Conservation (phyloP, 2,797 vertebrate genomes). For the Lerista edwardsae region DNA sequence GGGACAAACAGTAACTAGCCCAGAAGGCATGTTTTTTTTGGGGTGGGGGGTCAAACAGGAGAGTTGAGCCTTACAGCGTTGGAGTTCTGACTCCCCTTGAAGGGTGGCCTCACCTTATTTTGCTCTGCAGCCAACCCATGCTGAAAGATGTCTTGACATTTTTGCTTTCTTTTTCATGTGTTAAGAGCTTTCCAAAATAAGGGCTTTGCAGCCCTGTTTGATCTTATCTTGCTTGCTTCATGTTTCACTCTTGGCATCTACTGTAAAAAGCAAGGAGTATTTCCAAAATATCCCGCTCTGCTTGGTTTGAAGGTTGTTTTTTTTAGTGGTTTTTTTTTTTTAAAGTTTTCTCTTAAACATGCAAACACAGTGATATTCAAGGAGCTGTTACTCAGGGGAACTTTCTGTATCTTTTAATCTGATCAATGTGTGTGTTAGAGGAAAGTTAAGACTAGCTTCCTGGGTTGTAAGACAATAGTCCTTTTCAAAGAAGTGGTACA, state of each 20-base stretch:
- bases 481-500: neutral
- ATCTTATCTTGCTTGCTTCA: conserved; percentile 9
- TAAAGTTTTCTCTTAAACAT: neutral
- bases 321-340: neutral
- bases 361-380: conserved; percentile 14
- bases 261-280: neutral
- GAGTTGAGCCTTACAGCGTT: conserved; percentile 2
- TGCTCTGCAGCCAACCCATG: conserved; percentile 51
- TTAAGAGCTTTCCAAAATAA: neutral
- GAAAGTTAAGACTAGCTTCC: conserved; percentile 6
- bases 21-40: conserved; percentile 15
- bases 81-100: conserved; percentile 56
- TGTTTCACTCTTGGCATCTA: conserved; percentile 19
- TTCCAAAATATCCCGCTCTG: neutral
- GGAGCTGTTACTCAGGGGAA: conserved; percentile 7
- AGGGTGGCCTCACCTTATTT: conserved; percentile 62
- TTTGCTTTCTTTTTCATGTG: neutral
- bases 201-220: conserved; percentile 24
- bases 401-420: conserved; percentile 12
- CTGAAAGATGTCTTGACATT: conserved; percentile 23
- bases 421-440: conserved; percentile 6
- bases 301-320: neutral
- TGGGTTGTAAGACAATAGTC: conserved; percentile 9
- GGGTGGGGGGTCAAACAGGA: conserved; percentile 14
- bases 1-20: conserved; percentile 30